Evolutionary conservation across 2,797 vertebrate species (phyloP), one percentile per base, ranked within the genome.

Genomic region (Falco columbarius): DNA sequence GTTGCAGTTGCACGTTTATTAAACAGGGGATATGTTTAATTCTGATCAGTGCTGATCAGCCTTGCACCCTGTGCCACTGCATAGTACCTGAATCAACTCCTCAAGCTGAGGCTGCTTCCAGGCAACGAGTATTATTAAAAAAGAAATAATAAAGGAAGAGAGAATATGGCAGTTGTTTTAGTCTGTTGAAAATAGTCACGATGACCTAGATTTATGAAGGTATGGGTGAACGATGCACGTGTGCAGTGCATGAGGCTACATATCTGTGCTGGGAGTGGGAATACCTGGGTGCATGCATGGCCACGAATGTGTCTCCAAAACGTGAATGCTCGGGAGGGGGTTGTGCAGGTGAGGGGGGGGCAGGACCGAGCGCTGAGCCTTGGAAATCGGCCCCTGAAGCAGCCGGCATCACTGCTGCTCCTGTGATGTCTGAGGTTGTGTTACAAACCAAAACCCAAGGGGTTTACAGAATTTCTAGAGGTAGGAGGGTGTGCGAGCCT

Each of bases 261-360:
- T 36, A 10, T 21, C 13, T 54, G 30, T 47, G 63, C 51, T 70
- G 62, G 76, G 51, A 58, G 34, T 59, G 40, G 51, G 23, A 44
- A 32, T 23, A 30, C 14, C 7, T 46, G 56, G 32, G 9, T 34
- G 7, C 7, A 2, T 19, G 27, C 13, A 9, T 5, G n/a, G 46
- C 36, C 30, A 14, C 66, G 20, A 30, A 14, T 1, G 26, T 0
- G 0, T 42, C 74, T 52, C 49, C 49, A 34, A 76, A 71, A 18
- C 2, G 3, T 24, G 40, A n/a, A n/a, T 36, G 52, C 46, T 44
- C 12, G 0, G 2, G 32, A 17, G 59, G 14, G 15, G 30, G 7
- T 62, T 59, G 40, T 51, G 42, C 6, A 9, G 7, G 30, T 46
- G 46, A 19, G n/a, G 19, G n/a, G 40, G 24, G 40, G 7, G 12